Conservation (phyloP, 2,888 invertebrate species). For the Polydesmus complanatus region DNA sequence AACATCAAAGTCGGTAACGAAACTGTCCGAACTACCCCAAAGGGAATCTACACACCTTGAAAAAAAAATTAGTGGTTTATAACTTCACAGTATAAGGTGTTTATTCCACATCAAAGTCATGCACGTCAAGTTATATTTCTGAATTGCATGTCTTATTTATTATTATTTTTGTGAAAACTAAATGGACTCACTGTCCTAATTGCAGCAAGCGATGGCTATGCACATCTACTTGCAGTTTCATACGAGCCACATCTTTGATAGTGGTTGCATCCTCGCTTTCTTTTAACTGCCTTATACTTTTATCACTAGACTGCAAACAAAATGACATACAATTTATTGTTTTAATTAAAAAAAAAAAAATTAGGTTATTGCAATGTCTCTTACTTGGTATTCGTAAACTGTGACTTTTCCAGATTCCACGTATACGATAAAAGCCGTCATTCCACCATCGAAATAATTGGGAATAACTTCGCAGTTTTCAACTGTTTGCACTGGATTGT, state of each 20-base stretch:
- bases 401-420: conserved; percentile 2
- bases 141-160: background rate
- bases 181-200: conserved; percentile 12
- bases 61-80: background rate
- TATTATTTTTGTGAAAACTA: background rate
- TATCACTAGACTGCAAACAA: conserved; percentile 4
- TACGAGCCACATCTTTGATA: conserved; percentile 8
- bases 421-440: conserved; percentile 12
- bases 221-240: conserved; percentile 6
- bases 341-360: background rate
- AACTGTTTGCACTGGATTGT: conserved; percentile 3
- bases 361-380: too few species aligned
- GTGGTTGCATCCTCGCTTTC: background rate
- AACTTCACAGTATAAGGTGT: background rate
- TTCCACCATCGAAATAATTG: conserved; percentile 15
- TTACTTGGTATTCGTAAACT: conserved; percentile 13
- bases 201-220: conserved; percentile 9
- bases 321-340: background rate
- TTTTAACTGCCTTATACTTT: background rate
- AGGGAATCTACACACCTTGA: conserved; percentile 9
- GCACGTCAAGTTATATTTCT: background rate
- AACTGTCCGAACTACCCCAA: background rate
- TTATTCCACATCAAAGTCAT: background rate
- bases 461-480: conserved; percentile 14
- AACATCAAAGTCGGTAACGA: conserved; percentile 1